Evolutionary conservation across 2,888 invertebrate species (phyloP), one percentile per base, ranked within the genome.

Genomic region (Epicampocera succincta): DNA sequence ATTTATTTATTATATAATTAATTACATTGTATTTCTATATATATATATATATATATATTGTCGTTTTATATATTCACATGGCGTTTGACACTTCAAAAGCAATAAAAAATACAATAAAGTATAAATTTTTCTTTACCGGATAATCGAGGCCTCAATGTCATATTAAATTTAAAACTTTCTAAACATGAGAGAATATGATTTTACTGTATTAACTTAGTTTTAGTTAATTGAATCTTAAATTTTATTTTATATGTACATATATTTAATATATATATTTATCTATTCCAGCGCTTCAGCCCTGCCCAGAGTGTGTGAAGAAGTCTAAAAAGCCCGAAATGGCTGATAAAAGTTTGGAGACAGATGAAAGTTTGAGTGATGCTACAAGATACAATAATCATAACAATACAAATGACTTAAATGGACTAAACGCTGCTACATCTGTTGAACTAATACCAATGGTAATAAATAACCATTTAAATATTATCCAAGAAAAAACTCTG

Each of bases 271-370:
- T 65, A 61, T 38, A n/a, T 17, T 42, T n/a, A 11, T 29, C n/a
- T 15, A 40, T 74, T 83, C 0, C 52, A 90, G 91, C 85, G 12
- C 74, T 85, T 0, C 87, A 88, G 63, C 87, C 87, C 12, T 91
- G 91, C 61, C 84, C 87, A 1, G 88, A 89, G 42, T 91, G 91
- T 72, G 86, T 87, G 13, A 86, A 86, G 29, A 88, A 88, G 71
- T 80, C 87, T 1, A 85, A 86, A 21, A 91, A 90, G 77, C 89
- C 90, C 3, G 89, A 90, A 87, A 91, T 87, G 87, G 89, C 90
- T 19, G 91, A 91, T 80, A 91, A 91, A 83, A 90, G 88, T 68
- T 84, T 90, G 5, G 90, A 88, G 79, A 91, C 91, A 0, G 90
- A 90, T 72, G 90, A 89, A 42, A 88, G 88, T 56, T 80, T 88